Percentiles rank a stretch among this genome's conserved stretches.
phyloP scores from a whole-genome alignment of 2,888 invertebrate genomes.

The Ennomos fuscantarius region DNA sequence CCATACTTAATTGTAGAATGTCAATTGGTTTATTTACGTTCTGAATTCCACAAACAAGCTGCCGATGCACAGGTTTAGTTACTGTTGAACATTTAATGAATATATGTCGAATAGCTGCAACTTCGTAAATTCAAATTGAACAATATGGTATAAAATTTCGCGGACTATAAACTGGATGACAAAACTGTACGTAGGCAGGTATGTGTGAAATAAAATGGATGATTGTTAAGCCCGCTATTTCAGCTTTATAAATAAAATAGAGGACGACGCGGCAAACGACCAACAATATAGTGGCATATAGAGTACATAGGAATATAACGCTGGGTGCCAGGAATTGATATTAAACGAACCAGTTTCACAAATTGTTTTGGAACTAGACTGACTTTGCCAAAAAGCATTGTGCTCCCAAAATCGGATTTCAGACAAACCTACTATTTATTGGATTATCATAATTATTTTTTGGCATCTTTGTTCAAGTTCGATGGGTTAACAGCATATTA shows the following conservation, averaged over 20 bases:
- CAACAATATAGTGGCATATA: slow-evolving; percentile 29
- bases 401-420: slow-evolving; percentile 6
- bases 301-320: slow-evolving; percentile 14
- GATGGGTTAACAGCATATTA: neutral
- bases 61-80: slow-evolving; percentile 24
- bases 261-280: slow-evolving; percentile 46
- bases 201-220: slow-evolving; percentile 47
- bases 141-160: slow-evolving; percentile 39
- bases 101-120: slow-evolving; percentile 29
- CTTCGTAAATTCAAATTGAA: slow-evolving; percentile 39
- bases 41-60: slow-evolving; percentile 2
- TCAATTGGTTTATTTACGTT: slow-evolving; percentile 11
- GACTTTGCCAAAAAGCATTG: slow-evolving; percentile 26
- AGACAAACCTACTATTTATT: neutral
- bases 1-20: slow-evolving; percentile 1
- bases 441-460: neutral
- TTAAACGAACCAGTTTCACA: slow-evolving; percentile 32
- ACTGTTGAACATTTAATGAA: slow-evolving; percentile 33
- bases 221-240: slow-evolving; percentile 53
- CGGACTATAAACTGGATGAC: slow-evolving; percentile 37
- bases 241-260: slow-evolving; percentile 56
- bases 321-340: slow-evolving; percentile 29
- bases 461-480: neutral
- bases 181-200: slow-evolving; percentile 38
- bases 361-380: slow-evolving; percentile 30